A percentile compares a stretch with the other conserved stretches of the same genome.
phyloP scores from a whole-genome alignment of 2,113 vertebrate species.

The Protomyctophum bolini region DNA sequence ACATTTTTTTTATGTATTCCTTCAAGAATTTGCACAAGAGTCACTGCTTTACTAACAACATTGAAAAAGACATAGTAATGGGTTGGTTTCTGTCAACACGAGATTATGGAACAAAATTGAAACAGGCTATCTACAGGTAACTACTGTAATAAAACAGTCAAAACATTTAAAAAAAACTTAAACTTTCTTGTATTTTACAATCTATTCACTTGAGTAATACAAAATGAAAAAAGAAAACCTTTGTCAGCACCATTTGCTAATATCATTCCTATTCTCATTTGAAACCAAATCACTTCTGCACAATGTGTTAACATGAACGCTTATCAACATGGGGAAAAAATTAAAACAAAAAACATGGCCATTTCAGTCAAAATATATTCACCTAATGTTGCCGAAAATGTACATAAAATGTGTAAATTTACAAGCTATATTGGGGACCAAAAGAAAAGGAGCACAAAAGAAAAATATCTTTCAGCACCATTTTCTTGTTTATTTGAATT shows the following conservation, averaged over 20 bases:
- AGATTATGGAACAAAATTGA: conserved; percentile 64
- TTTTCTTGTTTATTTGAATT: background rate
- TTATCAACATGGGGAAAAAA: conserved; percentile 23
- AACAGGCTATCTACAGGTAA: conserved; percentile 63
- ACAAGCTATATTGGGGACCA: background rate
- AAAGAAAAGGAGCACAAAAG: background rate
- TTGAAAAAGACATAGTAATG: conserved; percentile 71
- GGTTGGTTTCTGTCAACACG: conserved; percentile 64
- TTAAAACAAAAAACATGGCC: conserved; percentile 3
- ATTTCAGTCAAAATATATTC: conserved; percentile 50
- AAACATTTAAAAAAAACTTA: conserved; percentile 67
- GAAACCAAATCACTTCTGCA: conserved; percentile 25
- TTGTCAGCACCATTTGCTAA: conserved; percentile 60
- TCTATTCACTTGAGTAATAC: conserved; percentile 75
- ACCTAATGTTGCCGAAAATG: conserved; percentile 19
- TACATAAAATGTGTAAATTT: background rate
- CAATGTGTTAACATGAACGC: conserved; percentile 26
- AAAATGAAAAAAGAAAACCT: conserved; percentile 63
- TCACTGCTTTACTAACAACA: conserved; percentile 78
- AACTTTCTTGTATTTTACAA: conserved; percentile 78
- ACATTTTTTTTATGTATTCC: conserved; percentile 54
- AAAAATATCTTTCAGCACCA: background rate
- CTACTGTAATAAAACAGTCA: conserved; percentile 77
- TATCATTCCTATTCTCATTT: conserved; percentile 23
- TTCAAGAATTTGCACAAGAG: conserved; percentile 72